Conservation (phyloP, 2,888 invertebrate genomes). For the Hydraecia micacea region DNA sequence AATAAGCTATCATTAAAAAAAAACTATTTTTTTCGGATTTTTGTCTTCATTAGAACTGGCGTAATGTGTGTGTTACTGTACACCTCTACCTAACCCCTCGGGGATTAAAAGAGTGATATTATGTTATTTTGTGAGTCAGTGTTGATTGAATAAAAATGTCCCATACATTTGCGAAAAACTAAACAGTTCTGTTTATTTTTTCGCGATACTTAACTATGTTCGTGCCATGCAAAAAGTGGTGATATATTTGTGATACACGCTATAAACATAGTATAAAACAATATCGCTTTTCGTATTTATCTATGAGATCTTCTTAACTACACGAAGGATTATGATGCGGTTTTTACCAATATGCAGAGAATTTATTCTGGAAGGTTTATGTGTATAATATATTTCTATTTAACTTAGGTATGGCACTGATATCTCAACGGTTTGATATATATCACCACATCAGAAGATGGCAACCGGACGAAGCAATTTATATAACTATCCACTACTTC, state of each 20-base stretch:
- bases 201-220: background rate
- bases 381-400: background rate
- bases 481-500: background rate
- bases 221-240: background rate
- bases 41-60: too few relatives aligned
- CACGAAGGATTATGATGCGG: background rate
- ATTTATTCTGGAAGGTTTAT: background rate
- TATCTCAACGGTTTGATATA: background rate
- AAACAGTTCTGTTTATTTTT: too few relatives aligned
- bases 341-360: too few relatives aligned
- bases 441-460: background rate
- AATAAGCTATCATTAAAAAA: too few relatives aligned
- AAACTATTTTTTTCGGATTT: too few relatives aligned
- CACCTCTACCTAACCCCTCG: background rate
- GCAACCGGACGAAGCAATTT: too few relatives aligned
- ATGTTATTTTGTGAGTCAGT: background rate
- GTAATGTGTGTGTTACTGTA: too few relatives aligned
- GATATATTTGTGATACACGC: background rate
- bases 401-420: background rate
- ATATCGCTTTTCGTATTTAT: background rate
- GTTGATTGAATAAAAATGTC: background rate
- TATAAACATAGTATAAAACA: background rate
- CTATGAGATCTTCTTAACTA: too few relatives aligned
- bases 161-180: too few relatives aligned
- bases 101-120: background rate